phyloP scores from a whole-genome alignment of 2,797 vertebrate species.

The Thaleichthys pacificus region DNA sequence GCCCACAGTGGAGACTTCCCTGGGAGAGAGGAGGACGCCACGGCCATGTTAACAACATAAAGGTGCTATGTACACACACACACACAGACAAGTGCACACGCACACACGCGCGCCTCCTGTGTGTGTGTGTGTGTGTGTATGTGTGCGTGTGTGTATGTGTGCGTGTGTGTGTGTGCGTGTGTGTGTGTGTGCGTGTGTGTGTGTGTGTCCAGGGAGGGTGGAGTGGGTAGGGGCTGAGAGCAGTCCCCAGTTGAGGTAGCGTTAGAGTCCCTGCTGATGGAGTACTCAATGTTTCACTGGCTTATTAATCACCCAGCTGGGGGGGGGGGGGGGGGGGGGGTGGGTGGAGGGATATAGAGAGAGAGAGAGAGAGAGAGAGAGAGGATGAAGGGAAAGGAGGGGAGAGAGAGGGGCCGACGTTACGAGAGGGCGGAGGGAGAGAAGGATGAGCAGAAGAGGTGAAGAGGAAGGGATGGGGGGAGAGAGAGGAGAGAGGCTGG shows the following conservation, averaged over 20 bases:
- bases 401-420: not conserved
- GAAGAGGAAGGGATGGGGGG: slow-evolving; percentile 1
- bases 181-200: too few relatives aligned
- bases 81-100: slow-evolving; percentile 12
- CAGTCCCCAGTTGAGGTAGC: slow-evolving; percentile 62
- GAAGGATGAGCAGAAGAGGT: slow-evolving; percentile 18
- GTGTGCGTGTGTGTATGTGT: too few relatives aligned
- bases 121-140: too few relatives aligned
- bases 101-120: not conserved
- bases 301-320: slow-evolving; percentile 60
- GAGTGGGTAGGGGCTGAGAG: not conserved
- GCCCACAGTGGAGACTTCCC: slow-evolving; percentile 77
- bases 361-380: slow-evolving; percentile 15
- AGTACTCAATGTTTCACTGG: slow-evolving; percentile 60
- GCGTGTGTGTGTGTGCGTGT: too few relatives aligned
- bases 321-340: slow-evolving; percentile 4
- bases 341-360: slow-evolving; percentile 21
- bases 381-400: slow-evolving; percentile 9
- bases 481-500: too few relatives aligned
- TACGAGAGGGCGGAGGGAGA: slow-evolving; percentile 21
- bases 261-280: slow-evolving; percentile 58
- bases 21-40: slow-evolving; percentile 33
- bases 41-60: not conserved
- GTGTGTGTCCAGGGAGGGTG: too few relatives aligned
- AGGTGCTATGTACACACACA: not conserved